Evolutionary conservation across 2,797 vertebrate species (phyloP).

Genomic region (Enteromius afrohamiltoni): DNA sequence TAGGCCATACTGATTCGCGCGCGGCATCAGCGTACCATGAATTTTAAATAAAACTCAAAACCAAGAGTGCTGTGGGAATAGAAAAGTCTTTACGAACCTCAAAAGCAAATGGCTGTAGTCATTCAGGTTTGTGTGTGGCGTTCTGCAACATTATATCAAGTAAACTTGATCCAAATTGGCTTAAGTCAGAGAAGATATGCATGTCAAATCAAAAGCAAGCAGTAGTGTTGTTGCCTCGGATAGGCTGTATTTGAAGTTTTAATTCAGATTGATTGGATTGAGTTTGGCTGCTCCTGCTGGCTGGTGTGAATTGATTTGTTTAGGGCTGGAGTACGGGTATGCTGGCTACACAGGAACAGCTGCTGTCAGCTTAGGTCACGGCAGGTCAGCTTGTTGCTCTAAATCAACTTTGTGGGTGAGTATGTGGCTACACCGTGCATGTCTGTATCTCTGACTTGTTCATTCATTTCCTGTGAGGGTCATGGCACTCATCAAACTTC

Average conservation of each 20-base stretch:
- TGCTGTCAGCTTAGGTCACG: neutral
- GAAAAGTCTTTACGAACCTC: constrained; percentile 14
- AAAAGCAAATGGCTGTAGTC: constrained; percentile 13
- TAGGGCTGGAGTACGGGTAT: constrained; percentile 1
- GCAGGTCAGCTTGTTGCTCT: neutral
- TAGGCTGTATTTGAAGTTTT: neutral
- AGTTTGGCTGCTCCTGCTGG: constrained; percentile 2
- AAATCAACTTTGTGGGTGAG: constrained; percentile 15
- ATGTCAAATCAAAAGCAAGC: constrained; percentile 12
- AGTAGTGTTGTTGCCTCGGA: neutral
- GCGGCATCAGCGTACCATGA: constrained; percentile 27
- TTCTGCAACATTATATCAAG: constrained; percentile 7
- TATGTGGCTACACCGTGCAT: neutral
- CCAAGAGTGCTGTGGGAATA: constrained; percentile 19
- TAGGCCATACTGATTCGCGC: constrained; percentile 65
- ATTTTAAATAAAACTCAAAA: constrained; percentile 47
- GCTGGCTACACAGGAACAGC: constrained; percentile 4
- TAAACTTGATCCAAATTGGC: neutral
- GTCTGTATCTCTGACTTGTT: constrained; percentile 7
- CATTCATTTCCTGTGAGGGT: constrained; percentile 14
- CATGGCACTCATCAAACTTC: neutral
- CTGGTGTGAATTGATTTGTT: constrained; percentile 40
- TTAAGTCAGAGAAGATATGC: neutral
- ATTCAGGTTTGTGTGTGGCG: neutral
- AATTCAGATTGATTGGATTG: constrained; percentile 19